Conservation (phyloP, 2,888 invertebrate species). For the Sisyra nigra region DNA sequence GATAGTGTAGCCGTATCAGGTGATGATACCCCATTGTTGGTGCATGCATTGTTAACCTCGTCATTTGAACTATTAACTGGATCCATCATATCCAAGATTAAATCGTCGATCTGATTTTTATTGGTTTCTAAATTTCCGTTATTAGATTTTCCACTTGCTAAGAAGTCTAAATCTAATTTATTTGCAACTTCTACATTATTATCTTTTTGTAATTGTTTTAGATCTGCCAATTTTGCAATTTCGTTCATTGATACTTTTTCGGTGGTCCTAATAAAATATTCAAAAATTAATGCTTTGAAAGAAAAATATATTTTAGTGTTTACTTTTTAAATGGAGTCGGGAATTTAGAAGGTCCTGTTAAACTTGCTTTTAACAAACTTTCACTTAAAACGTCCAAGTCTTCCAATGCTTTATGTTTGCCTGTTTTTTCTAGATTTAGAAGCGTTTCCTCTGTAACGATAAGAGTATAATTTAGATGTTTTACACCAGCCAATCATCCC, state of each 20-base stretch:
- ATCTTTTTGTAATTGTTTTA: no score
- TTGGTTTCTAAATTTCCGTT: no score
- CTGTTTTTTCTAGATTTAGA: neutral
- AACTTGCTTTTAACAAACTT: conserved; percentile 54
- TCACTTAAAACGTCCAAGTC: conserved; percentile 71
- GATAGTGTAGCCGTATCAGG: neutral
- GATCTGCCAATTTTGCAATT: neutral
- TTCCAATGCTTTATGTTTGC: conserved; percentile 38
- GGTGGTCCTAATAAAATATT: neutral
- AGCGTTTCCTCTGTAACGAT: no score
- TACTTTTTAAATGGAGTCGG: conserved; percentile 29
- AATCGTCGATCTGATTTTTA: no score
- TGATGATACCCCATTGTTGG: no score
- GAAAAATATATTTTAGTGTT: conserved; percentile 12
- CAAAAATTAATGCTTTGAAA: neutral
- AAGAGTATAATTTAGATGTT: neutral
- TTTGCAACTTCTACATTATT: no score
- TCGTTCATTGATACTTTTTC: neutral
- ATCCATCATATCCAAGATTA: no score
- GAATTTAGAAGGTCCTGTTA: conserved; percentile 31
- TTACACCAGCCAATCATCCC: neutral
- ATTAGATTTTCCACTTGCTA: no score
- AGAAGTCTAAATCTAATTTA: no score
- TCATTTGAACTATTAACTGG: no score
- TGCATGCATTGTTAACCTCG: no score